phyloP scores from a whole-genome alignment of 2,797 vertebrate species.

The Loris lydekkerianus region DNA sequence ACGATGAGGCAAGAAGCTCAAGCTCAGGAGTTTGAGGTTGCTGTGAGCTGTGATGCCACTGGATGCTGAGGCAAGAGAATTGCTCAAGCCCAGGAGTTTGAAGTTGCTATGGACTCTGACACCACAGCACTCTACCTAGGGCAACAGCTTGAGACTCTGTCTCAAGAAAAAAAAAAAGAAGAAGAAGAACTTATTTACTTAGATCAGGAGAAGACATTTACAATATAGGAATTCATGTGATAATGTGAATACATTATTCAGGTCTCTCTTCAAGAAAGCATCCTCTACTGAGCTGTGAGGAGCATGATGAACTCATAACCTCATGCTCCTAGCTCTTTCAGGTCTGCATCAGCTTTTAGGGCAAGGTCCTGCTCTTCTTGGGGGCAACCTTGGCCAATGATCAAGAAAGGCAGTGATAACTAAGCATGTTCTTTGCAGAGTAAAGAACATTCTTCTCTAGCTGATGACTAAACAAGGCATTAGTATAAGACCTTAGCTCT shows the following conservation, averaged over 20 bases:
- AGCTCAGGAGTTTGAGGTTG: too few species aligned
- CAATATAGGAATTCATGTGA: neutral
- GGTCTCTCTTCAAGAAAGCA: neutral
- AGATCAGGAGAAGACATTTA: neutral
- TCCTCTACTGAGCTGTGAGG: neutral
- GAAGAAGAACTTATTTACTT: too few species aligned
- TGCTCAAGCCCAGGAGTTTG: too few species aligned
- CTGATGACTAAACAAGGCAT: neutral
- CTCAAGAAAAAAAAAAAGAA: too few species aligned
- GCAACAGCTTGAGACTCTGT: too few species aligned
- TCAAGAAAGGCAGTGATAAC: neutral
- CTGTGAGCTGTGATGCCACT: too few species aligned
- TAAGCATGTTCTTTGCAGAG: neutral
- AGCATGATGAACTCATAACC: neutral
- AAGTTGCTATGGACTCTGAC: too few species aligned
- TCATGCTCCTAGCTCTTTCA: neutral
- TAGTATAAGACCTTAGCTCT: neutral
- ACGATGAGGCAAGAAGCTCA: too few species aligned
- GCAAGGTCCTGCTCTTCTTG: neutral
- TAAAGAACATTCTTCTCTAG: neutral
- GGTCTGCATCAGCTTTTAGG: neutral
- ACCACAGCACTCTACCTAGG: too few species aligned
- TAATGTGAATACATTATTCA: neutral
- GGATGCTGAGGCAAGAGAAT: too few species aligned
- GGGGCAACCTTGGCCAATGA: neutral